Base-by-base conservation (phyloP, 2,113 vertebrate species). In the Emydocephalus ijimae region DNA sequence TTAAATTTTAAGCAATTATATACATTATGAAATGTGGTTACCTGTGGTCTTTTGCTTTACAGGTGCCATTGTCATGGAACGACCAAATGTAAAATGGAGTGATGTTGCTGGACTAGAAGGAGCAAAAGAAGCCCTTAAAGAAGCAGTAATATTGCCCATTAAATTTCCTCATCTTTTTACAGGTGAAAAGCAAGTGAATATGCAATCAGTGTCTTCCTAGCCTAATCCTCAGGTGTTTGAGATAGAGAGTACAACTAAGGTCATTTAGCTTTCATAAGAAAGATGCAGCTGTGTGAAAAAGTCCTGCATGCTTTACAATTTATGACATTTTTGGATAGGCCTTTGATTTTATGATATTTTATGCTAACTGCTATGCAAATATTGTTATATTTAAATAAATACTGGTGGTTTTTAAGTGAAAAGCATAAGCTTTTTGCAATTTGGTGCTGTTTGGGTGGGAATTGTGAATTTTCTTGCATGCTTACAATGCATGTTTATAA, bases 151-250 rank as follows among this genome's bases (percentile, higher is more conserved):
- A 96, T 96, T 99, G 95, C 99, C 99, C 69, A 99, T 99, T 96
- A 99, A 99, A 96, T 99, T 99, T 95, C 99, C 99, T 18, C 99
- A 99, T 93, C 98, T 99, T 26, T 99, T 99, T 96, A 99, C 99
- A 97, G 99, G 99, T 99, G 89, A 96, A 14, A 94, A 89, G 69
- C 39, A 39, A 29, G 89, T 81, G 57, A 86, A 64, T 39, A 48
- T 95, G 10, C 7, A 90, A 92, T 93, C 18, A 20, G n/a, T 43
- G 34, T 18, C 74, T 81, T 43, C 64, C 0, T 64, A 89, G 61
- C 26, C 81, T 23, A 43, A n/a, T 48, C 9, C 18, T 89, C 12
- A 55, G 39, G 10, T 3, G 6, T 69, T 86, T 50, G 48, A 23
- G 12, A 45, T 45, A n/a, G 8, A 18, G 10, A 50, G 10, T 14